Percentiles rank a stretch among this genome's conserved stretches.
These are phyloP conservation scores for Agrypnia vestita DNA, from an alignment of 1,140 invertebrate species.

Conservation along the genomic window DNA sequence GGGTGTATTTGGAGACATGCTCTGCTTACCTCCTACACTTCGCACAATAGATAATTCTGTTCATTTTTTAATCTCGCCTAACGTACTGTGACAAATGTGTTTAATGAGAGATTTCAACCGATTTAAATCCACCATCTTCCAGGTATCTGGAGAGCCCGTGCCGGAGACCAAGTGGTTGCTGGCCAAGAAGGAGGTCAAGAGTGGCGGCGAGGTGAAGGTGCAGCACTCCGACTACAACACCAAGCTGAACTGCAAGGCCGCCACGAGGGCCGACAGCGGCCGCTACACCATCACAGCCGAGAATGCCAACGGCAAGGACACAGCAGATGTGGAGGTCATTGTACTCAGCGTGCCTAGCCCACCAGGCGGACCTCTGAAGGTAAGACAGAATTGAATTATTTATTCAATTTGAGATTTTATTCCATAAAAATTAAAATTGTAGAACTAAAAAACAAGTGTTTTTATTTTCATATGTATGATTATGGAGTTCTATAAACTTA, in stretches of 20 bases:
- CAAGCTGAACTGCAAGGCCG: conserved; percentile 88
- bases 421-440: too few relatives aligned
- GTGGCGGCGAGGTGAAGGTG: conserved; percentile 81
- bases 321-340: conserved; percentile 92
- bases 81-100: too few relatives aligned
- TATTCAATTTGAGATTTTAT: too few relatives aligned
- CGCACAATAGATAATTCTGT: too few relatives aligned
- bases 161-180: conserved; percentile 93
- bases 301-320: conserved; percentile 94
- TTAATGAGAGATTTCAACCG: too few relatives aligned
- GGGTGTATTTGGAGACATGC: too few relatives aligned
- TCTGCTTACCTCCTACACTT: too few relatives aligned
- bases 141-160: conserved; percentile 91
- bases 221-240: conserved; percentile 92
- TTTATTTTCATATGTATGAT: too few relatives aligned
- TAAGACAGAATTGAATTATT: too few relatives aligned
- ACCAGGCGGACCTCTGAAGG: conserved; percentile 93
- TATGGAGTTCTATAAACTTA: too few relatives aligned
- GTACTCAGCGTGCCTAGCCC: conserved; percentile 92
- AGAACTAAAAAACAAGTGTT: too few relatives aligned
- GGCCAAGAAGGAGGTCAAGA: conserved; percentile 82
- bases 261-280: conserved; percentile 91
- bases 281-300: conserved; percentile 93
- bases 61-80: too few relatives aligned
- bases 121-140: conserved; percentile 67